Base-by-base conservation (phyloP, 2,797 vertebrate species). In the Leptatherina wallacei region DNA sequence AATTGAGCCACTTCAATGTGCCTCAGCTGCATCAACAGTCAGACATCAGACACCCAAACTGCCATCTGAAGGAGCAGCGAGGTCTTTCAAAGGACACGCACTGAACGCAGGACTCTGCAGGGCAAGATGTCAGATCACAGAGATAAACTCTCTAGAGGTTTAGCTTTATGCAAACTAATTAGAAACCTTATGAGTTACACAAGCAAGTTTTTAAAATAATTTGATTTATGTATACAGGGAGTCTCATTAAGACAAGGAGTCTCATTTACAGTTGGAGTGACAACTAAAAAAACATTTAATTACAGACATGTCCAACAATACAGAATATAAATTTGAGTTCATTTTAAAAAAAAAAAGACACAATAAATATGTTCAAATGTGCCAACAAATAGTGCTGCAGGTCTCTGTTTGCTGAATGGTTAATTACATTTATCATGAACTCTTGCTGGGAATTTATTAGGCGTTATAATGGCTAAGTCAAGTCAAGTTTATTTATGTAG, bases 1-100 rank as follows among this genome's bases (percentile, higher is more conserved):
- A 82, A 81, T 81, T 78, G 80, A 86, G 71, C 71, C 81, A 81
- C 69, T 75, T 77, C 76, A 79, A 40, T 68, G 69, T 52, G 77
- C 64, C 71, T 94, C 93, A 92, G 91, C 90, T 93, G 92, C 91
- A 92, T 86, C 85, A 91, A 84, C 91, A 92, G 85, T 73, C 63
- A 65, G 78, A 77, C 88, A 79, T 86, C 77, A 86, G 77, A 88
- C 77, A 76, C 65, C 77, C 18, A 69, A 73, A 72, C 75, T 70
- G 77, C 75, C 75, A 75, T 69, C 75, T 74, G 70, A 56, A 69
- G 32, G 63, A 80, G 66, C 62, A 3, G 38, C 18, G 74, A 75
- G 58, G 52, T 66, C 82, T 65, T 8, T 20, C 18, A 61, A 6
- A 52, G 86, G 65, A 72, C 82, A 70, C 10, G 1, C 55, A 58